Conservation (phyloP, 2,888 invertebrate genomes). For the Phengaris arion region DNA sequence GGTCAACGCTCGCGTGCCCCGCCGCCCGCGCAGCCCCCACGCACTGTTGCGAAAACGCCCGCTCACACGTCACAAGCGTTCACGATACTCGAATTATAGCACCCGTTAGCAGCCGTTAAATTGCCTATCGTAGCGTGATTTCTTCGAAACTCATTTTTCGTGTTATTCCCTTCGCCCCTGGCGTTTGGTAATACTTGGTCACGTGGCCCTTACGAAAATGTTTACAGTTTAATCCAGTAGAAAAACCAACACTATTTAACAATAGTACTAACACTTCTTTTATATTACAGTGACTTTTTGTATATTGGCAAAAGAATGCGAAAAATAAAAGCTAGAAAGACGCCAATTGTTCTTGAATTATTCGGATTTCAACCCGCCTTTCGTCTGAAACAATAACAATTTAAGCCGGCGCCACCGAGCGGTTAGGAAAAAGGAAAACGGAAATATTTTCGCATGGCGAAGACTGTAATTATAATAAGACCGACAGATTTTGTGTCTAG, state of each 20-base stretch:
- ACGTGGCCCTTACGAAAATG: neutral
- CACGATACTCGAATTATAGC: constrained; percentile 22
- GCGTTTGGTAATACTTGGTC: neutral
- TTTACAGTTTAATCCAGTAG: neutral
- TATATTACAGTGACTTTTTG: neutral
- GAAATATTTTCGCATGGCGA: neutral
- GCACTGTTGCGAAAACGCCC: constrained; percentile 65
- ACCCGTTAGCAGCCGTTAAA: constrained; percentile 4
- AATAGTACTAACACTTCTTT: neutral
- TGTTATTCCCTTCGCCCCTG: neutral
- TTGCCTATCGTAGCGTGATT: constrained; percentile 11
- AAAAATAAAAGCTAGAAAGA: neutral
- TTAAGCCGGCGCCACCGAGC: neutral
- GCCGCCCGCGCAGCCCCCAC: constrained; percentile 46
- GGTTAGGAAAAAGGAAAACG: neutral
- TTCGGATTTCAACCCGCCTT: constrained; percentile 1
- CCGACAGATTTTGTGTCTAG: too few relatives aligned
- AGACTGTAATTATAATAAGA: too few relatives aligned
- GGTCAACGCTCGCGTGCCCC: constrained; percentile 62
- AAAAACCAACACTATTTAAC: neutral
- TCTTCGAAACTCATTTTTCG: neutral
- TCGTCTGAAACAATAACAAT: neutral
- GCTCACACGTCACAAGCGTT: constrained; percentile 47
- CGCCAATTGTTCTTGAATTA: neutral
- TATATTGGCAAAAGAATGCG: neutral